Conservation (phyloP, 2,797 vertebrate genomes). For the Labeo calbasu region DNA sequence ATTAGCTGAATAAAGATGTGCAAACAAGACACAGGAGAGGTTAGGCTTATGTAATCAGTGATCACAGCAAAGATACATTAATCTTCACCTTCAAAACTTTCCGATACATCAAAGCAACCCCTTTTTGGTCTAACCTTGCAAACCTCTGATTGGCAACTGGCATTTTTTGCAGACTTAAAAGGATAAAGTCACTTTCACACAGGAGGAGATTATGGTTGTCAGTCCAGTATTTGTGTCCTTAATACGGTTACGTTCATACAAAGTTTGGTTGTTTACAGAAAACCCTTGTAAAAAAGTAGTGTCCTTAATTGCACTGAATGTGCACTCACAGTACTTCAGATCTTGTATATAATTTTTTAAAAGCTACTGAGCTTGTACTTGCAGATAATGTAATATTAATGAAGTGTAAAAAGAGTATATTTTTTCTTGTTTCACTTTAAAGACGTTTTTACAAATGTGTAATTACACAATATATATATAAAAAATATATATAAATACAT, state of each 20-base stretch:
- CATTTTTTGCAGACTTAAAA: constrained; percentile 32
- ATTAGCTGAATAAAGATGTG: not conserved
- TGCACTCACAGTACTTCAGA: not conserved
- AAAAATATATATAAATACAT: too few species aligned
- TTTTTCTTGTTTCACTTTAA: not conserved
- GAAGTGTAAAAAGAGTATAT: too few species aligned
- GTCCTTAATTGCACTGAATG: not conserved
- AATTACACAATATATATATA: too few species aligned
- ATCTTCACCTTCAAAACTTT: constrained; percentile 17
- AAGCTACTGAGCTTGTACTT: too few species aligned
- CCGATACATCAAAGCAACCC: constrained; percentile 48
- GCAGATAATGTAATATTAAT: too few species aligned
- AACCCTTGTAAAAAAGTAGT: not conserved
- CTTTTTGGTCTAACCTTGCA: constrained; percentile 27
- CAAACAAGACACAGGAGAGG: constrained; percentile 43
- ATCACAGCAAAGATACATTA: constrained; percentile 48
- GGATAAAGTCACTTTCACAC: not conserved
- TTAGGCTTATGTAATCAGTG: constrained; percentile 48
- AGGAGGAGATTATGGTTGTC: not conserved
- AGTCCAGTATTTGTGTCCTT: not conserved
- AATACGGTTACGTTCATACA: not conserved
- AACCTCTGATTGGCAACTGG: constrained; percentile 29
- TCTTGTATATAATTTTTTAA: not conserved
- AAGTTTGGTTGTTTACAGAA: not conserved
- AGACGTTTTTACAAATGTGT: not conserved